Percentiles rank a stretch among this genome's conserved stretches.
Evolutionary conservation across 1,140 invertebrate genomes (phyloP).

Genomic region (Pararge aegeria): DNA sequence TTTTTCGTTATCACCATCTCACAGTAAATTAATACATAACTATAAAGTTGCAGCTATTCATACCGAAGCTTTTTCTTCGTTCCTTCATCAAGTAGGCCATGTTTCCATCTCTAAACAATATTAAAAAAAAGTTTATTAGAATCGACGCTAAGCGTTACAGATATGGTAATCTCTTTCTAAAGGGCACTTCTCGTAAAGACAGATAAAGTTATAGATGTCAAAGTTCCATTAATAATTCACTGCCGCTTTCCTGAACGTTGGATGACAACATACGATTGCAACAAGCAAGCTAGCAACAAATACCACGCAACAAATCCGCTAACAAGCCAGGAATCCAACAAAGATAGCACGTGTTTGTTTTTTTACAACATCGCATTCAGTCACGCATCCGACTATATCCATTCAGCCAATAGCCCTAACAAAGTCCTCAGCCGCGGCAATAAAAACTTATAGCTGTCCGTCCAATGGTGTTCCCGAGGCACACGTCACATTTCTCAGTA

Average conservation of each 20-base stretch:
- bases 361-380: slow-evolving; percentile 10
- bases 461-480: slow-evolving; percentile 22
- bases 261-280: neutral
- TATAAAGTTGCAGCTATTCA: too few species aligned
- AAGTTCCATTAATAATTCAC: neutral
- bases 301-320: slow-evolving; percentile 7
- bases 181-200: too few species aligned
- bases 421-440: slow-evolving; percentile 20
- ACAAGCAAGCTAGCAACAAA: neutral
- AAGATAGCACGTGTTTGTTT: neutral
- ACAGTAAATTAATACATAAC: too few species aligned
- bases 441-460: slow-evolving; percentile 27
- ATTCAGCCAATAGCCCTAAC: slow-evolving; percentile 12
- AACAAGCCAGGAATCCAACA: slow-evolving; percentile 1
- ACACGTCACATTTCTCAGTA: slow-evolving; percentile 35
- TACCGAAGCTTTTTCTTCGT: too few species aligned
- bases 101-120: too few species aligned
- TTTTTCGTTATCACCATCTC: too few species aligned
- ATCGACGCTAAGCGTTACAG: too few species aligned
- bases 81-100: too few species aligned
- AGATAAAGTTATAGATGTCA: neutral
- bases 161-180: neutral
- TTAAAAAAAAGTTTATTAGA: too few species aligned
- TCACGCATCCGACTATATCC: slow-evolving; percentile 9
- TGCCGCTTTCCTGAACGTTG: neutral